Evolutionary conservation across 2,113 vertebrate genomes (phyloP).

Genomic region (Myxocyprinus asiaticus): DNA sequence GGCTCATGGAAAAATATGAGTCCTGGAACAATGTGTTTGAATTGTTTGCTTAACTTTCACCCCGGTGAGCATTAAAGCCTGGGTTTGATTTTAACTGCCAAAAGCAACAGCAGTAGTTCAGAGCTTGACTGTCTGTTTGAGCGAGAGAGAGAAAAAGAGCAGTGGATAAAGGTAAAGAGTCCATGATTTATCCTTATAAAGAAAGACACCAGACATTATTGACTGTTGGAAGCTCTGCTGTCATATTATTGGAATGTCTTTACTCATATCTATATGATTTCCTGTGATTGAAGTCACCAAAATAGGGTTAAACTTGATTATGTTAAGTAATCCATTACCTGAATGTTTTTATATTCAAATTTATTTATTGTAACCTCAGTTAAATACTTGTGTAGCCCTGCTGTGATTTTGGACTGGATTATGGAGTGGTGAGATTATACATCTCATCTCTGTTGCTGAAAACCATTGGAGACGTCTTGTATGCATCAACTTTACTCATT

Average conservation of each 20-base stretch:
- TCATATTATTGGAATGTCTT: background rate
- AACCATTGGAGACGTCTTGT: too few relatives aligned
- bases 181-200: background rate
- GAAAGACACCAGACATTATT: background rate
- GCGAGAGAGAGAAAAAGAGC: background rate
- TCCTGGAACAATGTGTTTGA: constrained; percentile 29
- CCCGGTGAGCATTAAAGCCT: constrained; percentile 33
- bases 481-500: too few relatives aligned
- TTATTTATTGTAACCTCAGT: too few relatives aligned
- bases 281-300: too few relatives aligned
- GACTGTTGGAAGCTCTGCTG: background rate
- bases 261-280: background rate
- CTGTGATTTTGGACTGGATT: too few relatives aligned
- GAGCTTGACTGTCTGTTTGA: constrained; percentile 1
- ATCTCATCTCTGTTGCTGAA: too few relatives aligned
- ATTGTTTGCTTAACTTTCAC: constrained; percentile 37
- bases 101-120: constrained; percentile 38
- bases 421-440: too few relatives aligned
- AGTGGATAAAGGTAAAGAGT: background rate
- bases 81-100: constrained; percentile 37
- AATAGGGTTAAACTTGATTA: too few relatives aligned
- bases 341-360: too few relatives aligned
- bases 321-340: too few relatives aligned
- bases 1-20: constrained; percentile 23
- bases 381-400: too few relatives aligned